phyloP scores from a whole-genome alignment of 2,113 vertebrate species.

The Isurus oxyrinchus region DNA sequence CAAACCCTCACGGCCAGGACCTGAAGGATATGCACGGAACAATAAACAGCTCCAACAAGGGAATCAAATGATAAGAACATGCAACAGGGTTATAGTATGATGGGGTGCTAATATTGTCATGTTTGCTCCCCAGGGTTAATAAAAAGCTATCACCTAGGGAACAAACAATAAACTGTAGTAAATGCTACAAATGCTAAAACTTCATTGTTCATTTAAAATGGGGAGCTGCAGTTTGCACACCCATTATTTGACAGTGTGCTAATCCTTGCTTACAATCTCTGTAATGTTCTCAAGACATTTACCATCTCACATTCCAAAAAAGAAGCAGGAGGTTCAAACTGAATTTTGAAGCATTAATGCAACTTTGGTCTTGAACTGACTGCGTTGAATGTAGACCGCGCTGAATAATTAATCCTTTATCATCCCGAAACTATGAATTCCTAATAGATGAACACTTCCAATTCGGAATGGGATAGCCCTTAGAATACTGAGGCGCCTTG shows the following conservation, averaged over 20 bases:
- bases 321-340: not conserved
- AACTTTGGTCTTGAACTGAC: not conserved
- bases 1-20: not conserved
- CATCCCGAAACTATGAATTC: not conserved
- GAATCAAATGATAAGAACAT: not conserved
- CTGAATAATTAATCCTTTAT: not conserved
- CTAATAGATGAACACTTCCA: not conserved
- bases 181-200: not conserved
- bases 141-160: not conserved
- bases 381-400: not conserved
- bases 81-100: not conserved
- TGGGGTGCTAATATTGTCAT: no score
- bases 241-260: not conserved
- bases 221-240: not conserved
- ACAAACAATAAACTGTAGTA: not conserved
- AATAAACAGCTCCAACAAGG: not conserved
- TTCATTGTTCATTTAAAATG: not conserved
- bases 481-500: not conserved
- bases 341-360: not conserved
- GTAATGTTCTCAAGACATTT: not conserved
- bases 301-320: not conserved
- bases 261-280: not conserved
- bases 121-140: not conserved
- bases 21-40: not conserved
- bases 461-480: not conserved